Base-by-base conservation (phyloP, 2,113 vertebrate genomes). In the Semicossyphus pulcher region DNA sequence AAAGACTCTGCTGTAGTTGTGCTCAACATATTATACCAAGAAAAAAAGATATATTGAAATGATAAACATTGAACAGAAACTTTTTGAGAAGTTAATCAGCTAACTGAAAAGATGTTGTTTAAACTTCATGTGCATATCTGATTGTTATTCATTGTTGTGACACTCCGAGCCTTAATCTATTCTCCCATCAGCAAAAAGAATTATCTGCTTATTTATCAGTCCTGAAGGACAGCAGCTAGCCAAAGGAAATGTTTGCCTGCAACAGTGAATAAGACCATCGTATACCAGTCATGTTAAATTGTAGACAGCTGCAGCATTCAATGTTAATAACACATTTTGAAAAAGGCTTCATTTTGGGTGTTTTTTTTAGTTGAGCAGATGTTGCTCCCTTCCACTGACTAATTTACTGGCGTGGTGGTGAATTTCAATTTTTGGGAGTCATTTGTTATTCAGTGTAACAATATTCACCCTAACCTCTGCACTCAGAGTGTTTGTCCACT, bases 301-400 rank as follows among this genome's bases (percentile, higher is more conserved):
- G 49, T 87, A 78, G 89, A 83, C 90, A 89, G 84, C 86, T 90
- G 84, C 67, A 48, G 78, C 18, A 28, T 79, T 85, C 72, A 47
- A 23, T 31, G 25, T 81, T 72, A 86, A 76, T 83, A 78, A 71
- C 44, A 73, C 41, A 56, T 63, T 81, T 82, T 59, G 37, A 60
- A 58, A 39, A 34, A 5, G 20, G 61, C 16, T 70, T 53, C 7
- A 31, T 37, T 52, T 82, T 76, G 31, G 54, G 57, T 67, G 62
- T 37, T 49, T 79, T 86, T 84, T 62, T 39, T 3, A 44, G 41
- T 18, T 5, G 18, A 44, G 12, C 62, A 80, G 61, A 85, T 74
- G 64, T 66, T 26, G 32, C 41, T 12, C 52, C 45, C 28, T 34
- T 76, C 76, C 32, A 60, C 52, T 76, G 58, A 66, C 59, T 81